Evolutionary conservation across 1,140 invertebrate genomes (phyloP), one percentile per base, ranked within the genome.

Genomic region (Theocolax elegans): DNA sequence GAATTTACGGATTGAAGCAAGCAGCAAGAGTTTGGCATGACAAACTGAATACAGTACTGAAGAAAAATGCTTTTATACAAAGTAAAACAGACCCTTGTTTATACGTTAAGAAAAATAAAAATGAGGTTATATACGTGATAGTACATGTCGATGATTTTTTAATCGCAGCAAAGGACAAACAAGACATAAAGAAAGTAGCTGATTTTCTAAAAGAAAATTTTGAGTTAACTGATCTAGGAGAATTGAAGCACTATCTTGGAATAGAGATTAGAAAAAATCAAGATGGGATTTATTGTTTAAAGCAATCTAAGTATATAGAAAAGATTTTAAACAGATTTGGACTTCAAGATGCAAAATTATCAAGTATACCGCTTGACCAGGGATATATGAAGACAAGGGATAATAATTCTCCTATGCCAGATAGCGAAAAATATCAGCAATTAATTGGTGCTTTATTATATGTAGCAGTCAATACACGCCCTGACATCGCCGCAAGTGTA

Each of bases 1-100:
- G 31, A 3, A 59, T 59, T 13, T 40, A 59, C 25, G 35, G 58
- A n/a, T 62, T 62, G 17, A 62, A 62, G 17, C 58, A 62, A 62
- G 58, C 38, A 9, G 58, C 38, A 25, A 62, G 29, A 29, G 40
- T 62, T 17, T 62, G 58, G 58, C 7, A 62, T 17, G 38, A 62
- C 12, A 3, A 51, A 53, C 9, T 6, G 21, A n/a, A n/a, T 40
- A 40, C 15, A 15, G 38, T 40, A 40, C 15, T 40, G 15, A 40
- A 51, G 31, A 40, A 60, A 19, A 25, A 25, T 44, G 21, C 31
- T 7, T 53, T 64, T 23, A 1, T 3, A 15, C 17, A 35, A 53
- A 64, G 46, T 19, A 4, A 10, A n/a, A 6, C 17, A 27, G 62
- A 64, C 15, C 46, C 48, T 21, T 64, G 62, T 15, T 49, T 64